Base-by-base conservation (phyloP, 2,888 invertebrate genomes). In the Oligia strigilis region DNA sequence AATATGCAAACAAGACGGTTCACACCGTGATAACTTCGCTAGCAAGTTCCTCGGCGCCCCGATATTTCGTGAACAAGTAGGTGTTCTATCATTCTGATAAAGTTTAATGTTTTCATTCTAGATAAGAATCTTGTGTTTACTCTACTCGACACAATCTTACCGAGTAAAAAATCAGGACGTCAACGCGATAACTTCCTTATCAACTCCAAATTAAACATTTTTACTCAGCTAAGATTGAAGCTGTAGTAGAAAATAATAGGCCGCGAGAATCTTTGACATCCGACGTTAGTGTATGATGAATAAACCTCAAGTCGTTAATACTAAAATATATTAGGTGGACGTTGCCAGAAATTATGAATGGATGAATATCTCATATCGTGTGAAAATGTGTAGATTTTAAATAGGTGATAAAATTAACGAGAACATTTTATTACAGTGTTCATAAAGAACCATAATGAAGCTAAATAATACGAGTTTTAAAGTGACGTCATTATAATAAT, bases 101-200 rank as follows among this genome's bases (percentile, higher is more conserved):
- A 92, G 87, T 84, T 88, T 90, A 93, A 92, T 90, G 91, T 92
- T 91, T 92, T 93, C 91, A 91, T 93, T 91, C 89, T 89, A 92
- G 96, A 96, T 96, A 96, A 95, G 91, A 90, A 92, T 91, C 88
- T 90, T 81, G 77, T 95, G 95, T 96, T 96, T 94, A 94, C 93
- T 93, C 81, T 91, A 90, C 90, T 88, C 92, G 88, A 94, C 93
- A 92, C 94, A 94, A 95, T 94, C 94, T 93, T 87, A 93, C 92
- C 89, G 90, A 72, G 91, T 93, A 93, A 95, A 94, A 95, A 95
- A 95, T 95, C 94, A 95, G 95, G 95, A 96, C 95, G 95, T 94
- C 92, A 89, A 82, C 83, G 84, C 88, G 95, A 95, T 95, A 95
- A 93, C 77, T 82, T 82, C 86, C 88, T 92, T 93, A 92, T 93